Base-by-base conservation (phyloP, 2,797 vertebrate genomes). In the Odontamblyopus rebecca region DNA sequence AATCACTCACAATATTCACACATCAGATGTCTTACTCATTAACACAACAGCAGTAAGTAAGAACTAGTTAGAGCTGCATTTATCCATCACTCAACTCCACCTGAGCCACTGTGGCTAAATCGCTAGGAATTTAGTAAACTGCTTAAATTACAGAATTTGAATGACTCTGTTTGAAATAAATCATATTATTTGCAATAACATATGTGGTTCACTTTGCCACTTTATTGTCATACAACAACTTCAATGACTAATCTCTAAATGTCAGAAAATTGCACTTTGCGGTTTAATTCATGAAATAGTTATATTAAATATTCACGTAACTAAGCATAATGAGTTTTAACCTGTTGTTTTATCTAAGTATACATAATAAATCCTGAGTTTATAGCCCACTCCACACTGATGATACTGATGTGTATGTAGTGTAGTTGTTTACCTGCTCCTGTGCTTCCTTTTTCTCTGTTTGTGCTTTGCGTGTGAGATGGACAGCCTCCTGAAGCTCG, bases 361-460 rank as follows among this genome's bases (percentile, higher is more conserved):
- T 27, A 66, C 29, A 27, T 50, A 50, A 16, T 48, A 16, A 26
- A 63, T 63, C 11, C 9, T 16, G 13, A 65, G 5, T 27, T 50
- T 65, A 27, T 15, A 30, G 44, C 63, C 63, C 27, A 26, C 35
- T 13, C 19, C 35, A 27, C 44, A 51, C 9, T 48, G 9, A 13
- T 66, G 27, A 67, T 6, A 53, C 27, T 19, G 27, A 11, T 13
- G 27, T 32, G 70, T 62, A 59, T 70, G 73, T 1, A 84, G 83
- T 71, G 85, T 80, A 48, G 87, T 74, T 77, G 79, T 87, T 76
- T 78, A 92, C 76, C 89, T 92, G 83, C 62, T 89, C 80, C 70
- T 69, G 77, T 61, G 88, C 79, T 15, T 82, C 69, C 73, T 67
- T 69, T 35, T 88, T 76, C 51, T 75, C 81, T 67, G 56, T 81